Percentiles rank a stretch among this genome's conserved stretches.
These are phyloP conservation scores for Varanus salvator DNA, from an alignment of 2,113 vertebrate genomes.

Conservation along the genomic window DNA sequence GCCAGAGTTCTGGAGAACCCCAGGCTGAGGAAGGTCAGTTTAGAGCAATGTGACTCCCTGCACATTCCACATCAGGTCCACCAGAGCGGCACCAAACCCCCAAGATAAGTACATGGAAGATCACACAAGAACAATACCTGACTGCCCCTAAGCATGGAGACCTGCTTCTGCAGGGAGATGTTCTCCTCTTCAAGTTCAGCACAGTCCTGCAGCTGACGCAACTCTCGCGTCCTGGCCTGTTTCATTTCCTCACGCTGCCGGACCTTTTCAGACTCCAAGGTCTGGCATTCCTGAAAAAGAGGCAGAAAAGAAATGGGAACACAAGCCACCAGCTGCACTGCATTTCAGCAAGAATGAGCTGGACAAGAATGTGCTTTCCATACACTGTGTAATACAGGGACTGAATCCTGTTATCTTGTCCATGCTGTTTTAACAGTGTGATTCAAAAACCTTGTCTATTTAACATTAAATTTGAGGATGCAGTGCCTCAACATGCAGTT, in stretches of 20 bases:
- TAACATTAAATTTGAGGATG: neutral
- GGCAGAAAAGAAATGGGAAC: neutral
- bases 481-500: neutral
- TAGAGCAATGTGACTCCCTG: neutral
- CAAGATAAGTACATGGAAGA: neutral
- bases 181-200: slow-evolving; percentile 86
- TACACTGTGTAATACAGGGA: neutral
- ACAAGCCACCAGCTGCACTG: neutral
- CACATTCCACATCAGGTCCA: neutral
- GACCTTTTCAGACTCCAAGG: slow-evolving; percentile 78
- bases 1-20: too few species aligned
- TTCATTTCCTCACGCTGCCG: slow-evolving; percentile 82
- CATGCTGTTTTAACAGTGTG: neutral
- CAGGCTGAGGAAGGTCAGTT: too few species aligned
- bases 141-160: slow-evolving; percentile 83
- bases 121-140: slow-evolving; percentile 72
- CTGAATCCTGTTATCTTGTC: neutral
- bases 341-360: neutral
- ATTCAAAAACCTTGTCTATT: neutral
- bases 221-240: slow-evolving; percentile 82
- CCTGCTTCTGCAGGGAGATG: slow-evolving; percentile 85
- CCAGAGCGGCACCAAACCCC: neutral
- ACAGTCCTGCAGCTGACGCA: slow-evolving; percentile 83
- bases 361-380: neutral
- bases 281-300: slow-evolving; percentile 77